phyloP scores from a whole-genome alignment of 2,888 invertebrate species.

The Anoplius nigerrimus region DNA sequence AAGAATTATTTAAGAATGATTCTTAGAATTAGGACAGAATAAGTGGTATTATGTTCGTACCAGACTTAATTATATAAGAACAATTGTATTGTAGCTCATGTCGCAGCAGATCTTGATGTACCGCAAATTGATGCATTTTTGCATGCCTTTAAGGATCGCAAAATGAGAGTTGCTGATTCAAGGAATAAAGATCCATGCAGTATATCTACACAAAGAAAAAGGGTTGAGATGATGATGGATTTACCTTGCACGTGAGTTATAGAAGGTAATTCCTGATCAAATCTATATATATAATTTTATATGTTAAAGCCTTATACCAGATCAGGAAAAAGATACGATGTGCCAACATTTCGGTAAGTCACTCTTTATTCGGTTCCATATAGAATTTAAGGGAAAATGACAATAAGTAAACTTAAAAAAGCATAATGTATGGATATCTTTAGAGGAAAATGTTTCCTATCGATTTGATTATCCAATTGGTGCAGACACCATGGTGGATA shows the following conservation, averaged over 20 bases:
- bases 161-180: constrained; percentile 28
- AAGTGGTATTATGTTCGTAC: neutral
- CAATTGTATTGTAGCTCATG: constrained; percentile 36
- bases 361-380: too few relatives aligned
- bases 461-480: too few relatives aligned
- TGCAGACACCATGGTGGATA: too few relatives aligned
- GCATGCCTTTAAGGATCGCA: constrained; percentile 38
- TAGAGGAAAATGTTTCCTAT: too few relatives aligned
- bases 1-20: too few relatives aligned
- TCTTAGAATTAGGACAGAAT: too few relatives aligned
- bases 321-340: too few relatives aligned
- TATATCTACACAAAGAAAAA: constrained; percentile 39
- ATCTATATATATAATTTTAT: neutral
- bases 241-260: constrained; percentile 29
- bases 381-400: neutral
- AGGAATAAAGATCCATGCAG: constrained; percentile 10
- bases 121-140: constrained; percentile 50
- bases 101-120: constrained; percentile 44
- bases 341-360: too few relatives aligned
- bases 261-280: too few relatives aligned
- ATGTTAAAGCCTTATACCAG: neutral
- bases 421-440: too few relatives aligned
- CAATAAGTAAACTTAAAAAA: neutral
- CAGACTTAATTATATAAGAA: neutral
- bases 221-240: constrained; percentile 43